Conservation (phyloP, 2,888 invertebrate species). For the Apodemia hepburni region DNA sequence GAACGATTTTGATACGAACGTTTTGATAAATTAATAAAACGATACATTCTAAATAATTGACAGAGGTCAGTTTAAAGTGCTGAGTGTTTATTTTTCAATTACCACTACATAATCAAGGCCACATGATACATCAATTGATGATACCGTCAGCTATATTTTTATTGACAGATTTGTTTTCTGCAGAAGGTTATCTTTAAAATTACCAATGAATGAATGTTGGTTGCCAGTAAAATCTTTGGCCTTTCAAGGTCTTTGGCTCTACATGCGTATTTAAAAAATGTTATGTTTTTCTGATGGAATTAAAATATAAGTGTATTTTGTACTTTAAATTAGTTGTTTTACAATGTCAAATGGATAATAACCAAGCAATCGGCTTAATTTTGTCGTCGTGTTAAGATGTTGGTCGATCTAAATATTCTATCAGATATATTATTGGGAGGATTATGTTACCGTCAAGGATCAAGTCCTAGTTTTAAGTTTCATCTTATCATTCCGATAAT, state of each 20-base stretch:
- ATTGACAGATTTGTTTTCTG: slow-evolving; percentile 20
- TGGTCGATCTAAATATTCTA: too few species aligned
- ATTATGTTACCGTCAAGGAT: too few species aligned
- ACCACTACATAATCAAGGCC: slow-evolving; percentile 52
- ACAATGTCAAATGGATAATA: too few species aligned
- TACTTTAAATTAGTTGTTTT: not conserved
- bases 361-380: too few species aligned
- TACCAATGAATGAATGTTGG: not conserved
- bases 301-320: not conserved
- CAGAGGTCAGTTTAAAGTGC: slow-evolving; percentile 58
- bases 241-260: not conserved
- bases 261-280: not conserved
- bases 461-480: too few species aligned
- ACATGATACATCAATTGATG: slow-evolving; percentile 35
- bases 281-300: not conserved
- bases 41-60: slow-evolving; percentile 50
- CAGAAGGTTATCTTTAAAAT: slow-evolving; percentile 26
- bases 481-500: too few species aligned
- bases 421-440: too few species aligned
- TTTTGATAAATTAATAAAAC: slow-evolving; percentile 18
- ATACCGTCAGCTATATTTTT: slow-evolving; percentile 17
- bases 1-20: not conserved
- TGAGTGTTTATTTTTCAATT: slow-evolving; percentile 60
- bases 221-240: not conserved
- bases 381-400: too few species aligned